phyloP scores from a whole-genome alignment of 1,140 invertebrate species.

The Cotesia vestalis region DNA sequence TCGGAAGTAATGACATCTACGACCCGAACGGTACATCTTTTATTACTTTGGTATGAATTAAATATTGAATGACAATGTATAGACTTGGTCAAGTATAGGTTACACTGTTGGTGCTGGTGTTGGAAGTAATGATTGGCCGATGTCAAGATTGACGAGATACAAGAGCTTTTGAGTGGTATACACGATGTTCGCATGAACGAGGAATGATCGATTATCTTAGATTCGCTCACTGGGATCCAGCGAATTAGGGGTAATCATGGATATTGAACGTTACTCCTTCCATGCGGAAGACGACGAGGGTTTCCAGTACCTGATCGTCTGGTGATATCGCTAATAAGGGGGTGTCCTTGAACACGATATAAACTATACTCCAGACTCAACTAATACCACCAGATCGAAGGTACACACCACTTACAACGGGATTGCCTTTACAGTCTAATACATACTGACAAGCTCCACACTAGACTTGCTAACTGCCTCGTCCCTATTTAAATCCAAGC shows the following conservation, averaged over 20 bases:
- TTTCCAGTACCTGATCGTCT: too few relatives aligned
- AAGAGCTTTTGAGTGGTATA: conserved; percentile 23
- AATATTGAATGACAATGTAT: too few relatives aligned
- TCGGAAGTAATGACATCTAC: conserved; percentile 3
- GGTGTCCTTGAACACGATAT: conserved; percentile 1
- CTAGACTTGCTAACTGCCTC: too few relatives aligned
- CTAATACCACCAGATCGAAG: too few relatives aligned
- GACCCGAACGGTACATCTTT: too few relatives aligned
- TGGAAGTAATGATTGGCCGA: conserved; percentile 17
- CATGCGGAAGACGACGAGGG: conserved; percentile 3
- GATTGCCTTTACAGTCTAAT: too few relatives aligned
- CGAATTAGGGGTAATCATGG: conserved; percentile 61
- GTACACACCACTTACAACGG: too few relatives aligned
- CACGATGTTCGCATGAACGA: conserved; percentile 24
- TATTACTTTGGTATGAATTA: too few relatives aligned
- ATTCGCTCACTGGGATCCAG: conserved; percentile 38
- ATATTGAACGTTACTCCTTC: conserved; percentile 53
- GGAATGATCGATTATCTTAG: conserved; percentile 37
- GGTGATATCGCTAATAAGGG: conserved; percentile 19
- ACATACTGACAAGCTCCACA: too few relatives aligned
- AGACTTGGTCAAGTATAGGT: too few relatives aligned
- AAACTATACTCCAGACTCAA: not conserved
- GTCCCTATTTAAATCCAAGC: too few relatives aligned
- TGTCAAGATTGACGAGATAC: conserved; percentile 41
- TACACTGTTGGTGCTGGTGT: not conserved